phyloP scores from a whole-genome alignment of 1,140 invertebrate genomes.

The Cataglyphis hispanica region DNA sequence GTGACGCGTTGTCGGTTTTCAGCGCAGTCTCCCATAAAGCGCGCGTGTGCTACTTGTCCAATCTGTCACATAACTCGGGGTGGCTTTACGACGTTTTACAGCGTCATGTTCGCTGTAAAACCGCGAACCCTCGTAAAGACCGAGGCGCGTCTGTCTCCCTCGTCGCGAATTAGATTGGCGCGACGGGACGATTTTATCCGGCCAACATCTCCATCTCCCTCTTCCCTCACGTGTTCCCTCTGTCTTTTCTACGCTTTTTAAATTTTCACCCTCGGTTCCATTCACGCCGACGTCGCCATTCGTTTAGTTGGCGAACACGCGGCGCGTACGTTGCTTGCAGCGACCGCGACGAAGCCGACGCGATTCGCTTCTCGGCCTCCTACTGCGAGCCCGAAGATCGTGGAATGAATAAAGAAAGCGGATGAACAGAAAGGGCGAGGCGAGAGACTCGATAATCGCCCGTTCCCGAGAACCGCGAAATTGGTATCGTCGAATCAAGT shows the following conservation, averaged over 20 bases:
- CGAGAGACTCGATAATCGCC: conserved; percentile 52
- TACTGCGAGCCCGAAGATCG: conserved; percentile 47
- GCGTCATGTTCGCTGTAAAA: conserved; percentile 46
- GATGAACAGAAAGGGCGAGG: conserved; percentile 49
- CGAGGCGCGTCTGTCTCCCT: conserved; percentile 27
- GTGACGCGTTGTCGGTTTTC: conserved; percentile 23
- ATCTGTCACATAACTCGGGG: conserved; percentile 67
- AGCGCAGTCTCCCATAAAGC: not conserved
- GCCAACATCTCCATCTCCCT: not conserved
- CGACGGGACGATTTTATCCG: conserved; percentile 13
- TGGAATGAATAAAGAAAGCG: conserved; percentile 45
- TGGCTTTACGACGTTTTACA: conserved; percentile 64
- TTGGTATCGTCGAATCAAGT: not conserved
- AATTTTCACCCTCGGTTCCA: conserved; percentile 17
- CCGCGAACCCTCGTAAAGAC: conserved; percentile 53
- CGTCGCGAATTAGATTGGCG: conserved; percentile 62
- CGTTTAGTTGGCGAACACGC: conserved; percentile 28
- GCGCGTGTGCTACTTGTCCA: conserved; percentile 34
- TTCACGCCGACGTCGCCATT: conserved; percentile 34
- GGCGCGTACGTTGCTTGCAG: conserved; percentile 1
- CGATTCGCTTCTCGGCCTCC: conserved; percentile 39
- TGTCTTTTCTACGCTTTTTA: conserved; percentile 44
- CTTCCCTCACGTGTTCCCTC: not conserved
- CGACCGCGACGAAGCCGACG: conserved; percentile 38
- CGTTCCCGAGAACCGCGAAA: conserved; percentile 34